Evolutionary conservation across 2,797 vertebrate species (phyloP), one percentile per base, ranked within the genome.

Genomic region (Acrocephalus scirpaceus): DNA sequence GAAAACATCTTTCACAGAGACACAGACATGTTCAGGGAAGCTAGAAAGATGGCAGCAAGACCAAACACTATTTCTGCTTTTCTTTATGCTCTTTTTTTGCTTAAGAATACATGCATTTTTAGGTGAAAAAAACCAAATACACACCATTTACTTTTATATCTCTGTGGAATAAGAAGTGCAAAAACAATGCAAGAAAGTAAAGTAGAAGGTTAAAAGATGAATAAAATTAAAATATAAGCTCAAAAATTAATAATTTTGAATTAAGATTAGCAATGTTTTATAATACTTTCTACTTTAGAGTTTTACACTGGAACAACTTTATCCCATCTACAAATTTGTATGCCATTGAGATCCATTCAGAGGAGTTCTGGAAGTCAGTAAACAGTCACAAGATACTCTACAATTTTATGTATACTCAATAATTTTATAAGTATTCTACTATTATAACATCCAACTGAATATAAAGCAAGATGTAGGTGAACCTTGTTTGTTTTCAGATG

Each of bases 101-200:
- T 60, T 42, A 7, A 48, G 2, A 44, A 19, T 5, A n/a, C 2
- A 60, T 12, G 2, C 0, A 2, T 32, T 60, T 80, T 79, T 19
- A 51, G 10, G 2, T 23, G 0, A 4, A 40, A 53, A 22, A n/a
- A 20, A 38, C 19, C 7, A 74, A 3, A 3, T 3, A 38, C 36
- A 48, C 6, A 23, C 9, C 4, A 32, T 36, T 23, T 80, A 36
- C 8, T 79, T 81, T 44, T 51, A 30, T 22, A 36, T 32, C 53
- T 18, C 27, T 58, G 12, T 22, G 5, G 45, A 82, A 56, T 47
- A 78, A 34, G 13, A 86, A 19, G 9, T 27, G 22, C 16, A 77
- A 93, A 76, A 70, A 50, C 16, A 87, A 85, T 10, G 1, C 29
- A 66, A 61, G 18, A 73, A 50, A 42, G 1, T 27, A 23, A 56